Base-by-base conservation (phyloP, 1,140 invertebrate species). In the Brachionus manjavacas region DNA sequence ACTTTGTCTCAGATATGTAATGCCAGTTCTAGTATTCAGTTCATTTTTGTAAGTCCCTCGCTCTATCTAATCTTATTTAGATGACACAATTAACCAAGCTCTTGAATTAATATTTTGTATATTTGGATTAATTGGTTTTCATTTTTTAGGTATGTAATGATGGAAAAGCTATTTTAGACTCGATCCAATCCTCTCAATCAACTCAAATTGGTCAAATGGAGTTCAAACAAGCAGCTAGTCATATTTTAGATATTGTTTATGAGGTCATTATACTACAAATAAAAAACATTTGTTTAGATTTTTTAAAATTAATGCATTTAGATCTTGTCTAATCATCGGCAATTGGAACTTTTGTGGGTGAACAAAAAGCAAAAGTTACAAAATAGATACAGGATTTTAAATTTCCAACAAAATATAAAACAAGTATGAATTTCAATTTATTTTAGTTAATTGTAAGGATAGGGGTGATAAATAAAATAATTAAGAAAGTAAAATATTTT, bases 351-450 rank as follows among this genome's bases (percentile, higher is more conserved):
- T 85, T 92, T 95, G 70, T 98, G 96, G 94, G 95, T 96, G 87
- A 92, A 94, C 64, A 95, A 96, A 84, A 95, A 97, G 89, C 94
- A 97, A 31, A 95, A 96, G 88, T 90, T 98, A 20, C 95, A 98
- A 89, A 96, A 98, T 89, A 91, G 95, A 85, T 91, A 98, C 11
- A 96, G 96, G 2, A 91, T 99, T 74, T 91, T 95, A 85, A 91
- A 98, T 28, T 98, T 98, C 89, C 95, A 98, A 90, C 95, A 97
- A 88, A 95, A 97, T 89, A 95, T 96, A 39, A 90, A 90, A 86
- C 91, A 90, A 87, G 89, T 72, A 72, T 41, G 68, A 23, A 39
- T 39, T 12, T 3, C 16, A 89, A 72, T 39, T 11, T 2, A 68
- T 55, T 31, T 49, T 78, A 25, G 55, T 20, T 85, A 39, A 43